These are phyloP conservation scores for Thereva unica DNA, from an alignment of 2,888 invertebrate species.

Conservation along the genomic window DNA sequence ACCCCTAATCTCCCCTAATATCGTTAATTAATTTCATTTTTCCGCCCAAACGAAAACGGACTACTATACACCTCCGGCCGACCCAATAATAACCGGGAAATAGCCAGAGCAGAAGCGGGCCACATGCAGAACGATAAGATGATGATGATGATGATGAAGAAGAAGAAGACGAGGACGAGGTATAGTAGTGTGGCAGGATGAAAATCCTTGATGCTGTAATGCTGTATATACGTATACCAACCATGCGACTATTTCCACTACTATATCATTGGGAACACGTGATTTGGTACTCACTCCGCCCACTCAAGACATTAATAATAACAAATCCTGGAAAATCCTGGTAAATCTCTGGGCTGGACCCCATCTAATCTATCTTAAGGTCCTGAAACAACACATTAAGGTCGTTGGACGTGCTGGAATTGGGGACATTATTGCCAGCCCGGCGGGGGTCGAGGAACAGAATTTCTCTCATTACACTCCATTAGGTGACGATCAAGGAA, in stretches of 20 bases:
- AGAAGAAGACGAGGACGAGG: too few relatives aligned
- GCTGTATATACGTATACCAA: too few relatives aligned
- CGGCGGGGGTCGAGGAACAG: background rate
- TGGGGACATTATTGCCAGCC: slow-evolving; percentile 5
- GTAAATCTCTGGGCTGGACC: slow-evolving; percentile 24
- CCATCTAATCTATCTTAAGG: slow-evolving; percentile 13
- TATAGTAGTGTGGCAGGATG: slow-evolving; percentile 17
- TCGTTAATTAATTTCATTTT: slow-evolving; percentile 36
- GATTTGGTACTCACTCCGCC: slow-evolving; percentile 20
- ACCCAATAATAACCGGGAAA: slow-evolving; percentile 23
- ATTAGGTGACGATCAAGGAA: slow-evolving; percentile 32
- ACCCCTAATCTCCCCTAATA: slow-evolving; percentile 34
- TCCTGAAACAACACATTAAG: slow-evolving; percentile 23
- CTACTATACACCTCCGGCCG: too few relatives aligned
- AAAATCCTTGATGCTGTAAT: slow-evolving; percentile 2
- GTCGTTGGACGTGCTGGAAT: slow-evolving; percentile 16
- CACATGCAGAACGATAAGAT: background rate
- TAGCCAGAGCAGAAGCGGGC: background rate
- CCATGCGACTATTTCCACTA: too few relatives aligned
- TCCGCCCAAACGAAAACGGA: slow-evolving; percentile 30
- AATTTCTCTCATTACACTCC: slow-evolving; percentile 25
- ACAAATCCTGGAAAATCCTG: slow-evolving; percentile 36
- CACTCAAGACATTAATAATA: slow-evolving; percentile 9
- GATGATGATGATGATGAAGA: too few relatives aligned
- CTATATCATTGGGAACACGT: slow-evolving; percentile 18